Evolutionary conservation across 2,888 invertebrate genomes (phyloP).

Genomic region (Hoplodrina blanda): DNA sequence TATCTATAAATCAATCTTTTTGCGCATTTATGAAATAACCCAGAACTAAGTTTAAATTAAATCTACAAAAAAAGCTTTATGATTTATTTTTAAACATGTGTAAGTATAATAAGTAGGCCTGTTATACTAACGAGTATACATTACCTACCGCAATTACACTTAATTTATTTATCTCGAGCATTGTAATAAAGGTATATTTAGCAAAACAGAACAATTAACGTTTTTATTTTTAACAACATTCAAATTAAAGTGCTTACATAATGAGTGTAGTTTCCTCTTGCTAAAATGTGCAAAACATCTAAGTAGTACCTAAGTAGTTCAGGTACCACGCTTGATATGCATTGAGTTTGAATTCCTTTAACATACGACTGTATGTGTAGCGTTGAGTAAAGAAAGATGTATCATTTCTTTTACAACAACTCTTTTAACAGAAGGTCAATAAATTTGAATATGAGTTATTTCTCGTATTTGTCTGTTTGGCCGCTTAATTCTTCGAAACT

Average conservation of each 20-base stretch:
- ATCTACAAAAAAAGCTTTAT: slow-evolving; percentile 32
- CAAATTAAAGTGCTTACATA: slow-evolving; percentile 56
- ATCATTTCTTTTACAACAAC: background rate
- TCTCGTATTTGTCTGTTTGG: too few relatives aligned
- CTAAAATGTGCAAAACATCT: slow-evolving; percentile 27
- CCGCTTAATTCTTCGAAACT: too few relatives aligned
- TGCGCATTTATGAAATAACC: slow-evolving; percentile 19
- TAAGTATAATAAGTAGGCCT: slow-evolving; percentile 28
- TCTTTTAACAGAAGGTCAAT: background rate
- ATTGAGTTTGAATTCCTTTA: background rate
- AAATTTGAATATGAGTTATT: background rate
- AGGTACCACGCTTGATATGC: background rate
- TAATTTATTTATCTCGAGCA: slow-evolving; percentile 66
- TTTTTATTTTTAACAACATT: slow-evolving; percentile 62
- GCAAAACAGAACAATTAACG: slow-evolving; percentile 66
- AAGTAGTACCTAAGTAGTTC: background rate
- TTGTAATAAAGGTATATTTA: slow-evolving; percentile 67
- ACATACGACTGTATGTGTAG: background rate
- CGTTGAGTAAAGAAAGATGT: background rate
- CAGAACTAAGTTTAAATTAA: slow-evolving; percentile 11
- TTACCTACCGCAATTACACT: slow-evolving; percentile 65
- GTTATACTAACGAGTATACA: slow-evolving; percentile 57
- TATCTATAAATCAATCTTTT: slow-evolving; percentile 31
- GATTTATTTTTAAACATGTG: slow-evolving; percentile 28
- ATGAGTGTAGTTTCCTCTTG: slow-evolving; percentile 46